Conservation (phyloP, 2,113 vertebrate species). For the Sciurus niger region DNA sequence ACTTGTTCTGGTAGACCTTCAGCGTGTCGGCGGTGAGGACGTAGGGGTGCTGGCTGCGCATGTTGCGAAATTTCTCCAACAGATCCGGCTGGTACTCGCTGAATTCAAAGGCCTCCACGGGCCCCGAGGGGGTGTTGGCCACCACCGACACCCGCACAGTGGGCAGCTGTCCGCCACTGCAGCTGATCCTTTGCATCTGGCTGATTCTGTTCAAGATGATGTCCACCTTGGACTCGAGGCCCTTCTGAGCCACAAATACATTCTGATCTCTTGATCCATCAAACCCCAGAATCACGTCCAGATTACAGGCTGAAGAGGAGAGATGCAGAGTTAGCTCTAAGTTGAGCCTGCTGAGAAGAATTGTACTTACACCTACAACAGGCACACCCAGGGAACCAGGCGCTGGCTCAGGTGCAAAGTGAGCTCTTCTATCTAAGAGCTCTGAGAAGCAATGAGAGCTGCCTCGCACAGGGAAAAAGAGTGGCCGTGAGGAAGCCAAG, state of each 20-base stretch:
- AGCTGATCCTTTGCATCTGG: constrained; percentile 94
- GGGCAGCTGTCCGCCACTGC: constrained; percentile 90
- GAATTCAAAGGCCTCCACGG: constrained; percentile 93
- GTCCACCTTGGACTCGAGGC: constrained; percentile 91
- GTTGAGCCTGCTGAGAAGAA: fast-evolving
- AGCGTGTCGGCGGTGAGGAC: constrained; percentile 91
- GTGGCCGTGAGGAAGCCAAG: neutral
- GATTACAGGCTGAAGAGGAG: constrained; percentile 90
- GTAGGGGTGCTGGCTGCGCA: constrained; percentile 92
- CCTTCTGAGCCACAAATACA: constrained; percentile 92
- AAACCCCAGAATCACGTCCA: constrained; percentile 97
- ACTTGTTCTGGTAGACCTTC: constrained; percentile 91
- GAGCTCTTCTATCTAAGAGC: fast-evolving
- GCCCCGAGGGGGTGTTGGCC: constrained; percentile 88
- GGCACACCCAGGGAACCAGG: fast-evolving
- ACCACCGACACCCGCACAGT: constrained; percentile 91
- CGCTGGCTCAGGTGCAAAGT: fast-evolving
- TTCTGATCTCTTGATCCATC: constrained; percentile 92
- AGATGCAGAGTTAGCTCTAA: neutral
- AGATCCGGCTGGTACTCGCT: constrained; percentile 89
- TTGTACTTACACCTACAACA: fast-evolving
- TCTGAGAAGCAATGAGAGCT: neutral
- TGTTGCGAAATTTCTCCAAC: constrained; percentile 89
- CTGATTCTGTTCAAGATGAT: constrained; percentile 92
- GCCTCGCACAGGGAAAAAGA: neutral